These are phyloP conservation scores for Connochaetes taurinus DNA, from an alignment of 2,113 vertebrate genomes.

Conservation along the genomic window DNA sequence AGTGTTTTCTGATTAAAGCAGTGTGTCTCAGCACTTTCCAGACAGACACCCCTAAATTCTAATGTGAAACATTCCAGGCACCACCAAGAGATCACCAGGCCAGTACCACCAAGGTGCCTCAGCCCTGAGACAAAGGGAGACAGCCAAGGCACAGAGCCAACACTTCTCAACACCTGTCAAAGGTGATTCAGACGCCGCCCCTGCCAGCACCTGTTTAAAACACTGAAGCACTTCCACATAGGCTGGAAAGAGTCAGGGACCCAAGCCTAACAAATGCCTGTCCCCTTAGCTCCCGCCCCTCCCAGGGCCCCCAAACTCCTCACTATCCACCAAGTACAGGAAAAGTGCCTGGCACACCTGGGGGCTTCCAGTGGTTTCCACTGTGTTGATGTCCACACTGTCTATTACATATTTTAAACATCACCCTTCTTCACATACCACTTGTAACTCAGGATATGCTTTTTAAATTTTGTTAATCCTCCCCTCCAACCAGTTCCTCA, in stretches of 20 bases:
- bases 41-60: neutral
- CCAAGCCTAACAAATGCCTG: neutral
- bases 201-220: neutral
- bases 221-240: neutral
- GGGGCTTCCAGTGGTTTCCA: neutral
- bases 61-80: neutral
- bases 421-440: neutral
- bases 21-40: neutral
- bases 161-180: neutral
- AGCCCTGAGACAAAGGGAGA: neutral
- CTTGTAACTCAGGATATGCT: neutral
- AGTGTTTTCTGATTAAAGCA: neutral
- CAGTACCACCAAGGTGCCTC: neutral
- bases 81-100: neutral
- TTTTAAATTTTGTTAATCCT: neutral
- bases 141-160: neutral
- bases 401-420: neutral
- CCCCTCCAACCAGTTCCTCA: neutral
- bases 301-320: neutral
- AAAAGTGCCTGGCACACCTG: neutral
- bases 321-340: neutral
- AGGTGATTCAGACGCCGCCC: neutral
- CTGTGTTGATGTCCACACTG: accelerated
- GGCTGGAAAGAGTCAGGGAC: neutral
- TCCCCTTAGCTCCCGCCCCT: neutral